A percentile compares a stretch with the other conserved stretches of the same genome.
Conservation (phyloP, 1,140 invertebrate genomes). For the Meteorus sp. region DNA sequence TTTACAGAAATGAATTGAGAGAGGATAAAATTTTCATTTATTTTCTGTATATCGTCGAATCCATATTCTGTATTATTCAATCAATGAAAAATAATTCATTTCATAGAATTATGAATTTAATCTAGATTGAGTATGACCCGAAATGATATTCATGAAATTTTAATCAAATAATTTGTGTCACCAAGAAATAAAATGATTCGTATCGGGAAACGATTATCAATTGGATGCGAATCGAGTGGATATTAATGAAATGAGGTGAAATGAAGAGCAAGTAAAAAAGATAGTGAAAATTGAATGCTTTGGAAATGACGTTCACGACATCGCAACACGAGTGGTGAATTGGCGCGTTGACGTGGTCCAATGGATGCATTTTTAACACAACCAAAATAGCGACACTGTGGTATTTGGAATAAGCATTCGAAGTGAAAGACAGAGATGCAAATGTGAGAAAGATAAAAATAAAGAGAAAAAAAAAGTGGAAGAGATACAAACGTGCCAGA, state of each 20-base stretch:
- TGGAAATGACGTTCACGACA: conserved; percentile 29
- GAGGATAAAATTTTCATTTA: neutral
- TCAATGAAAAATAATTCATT: no score
- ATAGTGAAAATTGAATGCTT: conserved; percentile 4
- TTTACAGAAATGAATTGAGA: no score
- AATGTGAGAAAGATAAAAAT: no score
- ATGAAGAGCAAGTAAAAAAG: conserved; percentile 10
- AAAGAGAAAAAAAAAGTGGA: no score
- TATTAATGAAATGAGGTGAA: neutral
- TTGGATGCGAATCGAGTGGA: no score
- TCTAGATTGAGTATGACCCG: no score
- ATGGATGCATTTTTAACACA: conserved; percentile 54
- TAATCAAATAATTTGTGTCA: neutral
- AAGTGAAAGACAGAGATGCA: conserved; percentile 10
- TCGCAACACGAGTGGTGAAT: conserved; percentile 36
- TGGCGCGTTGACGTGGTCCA: conserved; percentile 39
- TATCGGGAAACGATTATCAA: no score
- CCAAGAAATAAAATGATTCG: no score
- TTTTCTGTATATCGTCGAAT: neutral
- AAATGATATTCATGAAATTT: no score
- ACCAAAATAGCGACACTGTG: conserved; percentile 44
- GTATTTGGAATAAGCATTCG: conserved; percentile 27
- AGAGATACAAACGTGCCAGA: conserved; percentile 31
- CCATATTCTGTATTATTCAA: no score
- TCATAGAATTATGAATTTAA: no score